phyloP scores from a whole-genome alignment of 2,113 vertebrate genomes.

The Ondatra zibethicus region DNA sequence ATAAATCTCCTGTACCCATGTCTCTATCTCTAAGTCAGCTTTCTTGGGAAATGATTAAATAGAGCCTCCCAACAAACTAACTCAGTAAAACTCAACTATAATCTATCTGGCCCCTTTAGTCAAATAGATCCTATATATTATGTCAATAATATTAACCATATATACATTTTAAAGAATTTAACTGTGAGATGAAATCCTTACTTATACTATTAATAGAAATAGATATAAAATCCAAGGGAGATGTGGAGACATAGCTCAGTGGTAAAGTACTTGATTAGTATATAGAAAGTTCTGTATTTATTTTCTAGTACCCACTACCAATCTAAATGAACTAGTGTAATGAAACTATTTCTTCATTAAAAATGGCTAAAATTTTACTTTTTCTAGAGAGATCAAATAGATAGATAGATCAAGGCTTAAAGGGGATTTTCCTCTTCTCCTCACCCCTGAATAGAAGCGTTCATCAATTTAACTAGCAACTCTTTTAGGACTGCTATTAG shows the following conservation, averaged over 20 bases:
- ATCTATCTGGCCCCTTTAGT: conserved; percentile 33
- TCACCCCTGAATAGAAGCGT: neutral
- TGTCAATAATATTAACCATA: neutral
- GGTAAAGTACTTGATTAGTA: neutral
- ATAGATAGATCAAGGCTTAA: conserved; percentile 35
- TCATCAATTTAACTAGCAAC: conserved; percentile 25
- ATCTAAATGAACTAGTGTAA: conserved; percentile 34
- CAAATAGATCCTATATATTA: conserved; percentile 55
- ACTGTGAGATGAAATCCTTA: conserved; percentile 47
- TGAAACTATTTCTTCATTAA: conserved; percentile 44
- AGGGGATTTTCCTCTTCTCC: neutral
- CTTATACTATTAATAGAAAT: conserved; percentile 33
- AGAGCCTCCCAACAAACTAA: conserved; percentile 31
- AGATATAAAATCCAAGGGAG: conserved; percentile 20
- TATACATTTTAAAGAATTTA: conserved; percentile 52
- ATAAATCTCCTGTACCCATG: neutral
- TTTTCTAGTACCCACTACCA: neutral
- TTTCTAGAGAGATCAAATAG: conserved; percentile 25
- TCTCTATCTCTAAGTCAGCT: neutral
- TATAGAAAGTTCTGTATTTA: neutral
- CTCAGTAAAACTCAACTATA: conserved; percentile 36
- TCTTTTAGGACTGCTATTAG: conserved; percentile 29
- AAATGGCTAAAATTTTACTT: conserved; percentile 39
- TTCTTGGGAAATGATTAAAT: neutral
- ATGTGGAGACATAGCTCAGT: neutral